These are phyloP conservation scores for Miltochrista miniata DNA, from an alignment of 2,888 invertebrate genomes.

Conservation along the genomic window DNA sequence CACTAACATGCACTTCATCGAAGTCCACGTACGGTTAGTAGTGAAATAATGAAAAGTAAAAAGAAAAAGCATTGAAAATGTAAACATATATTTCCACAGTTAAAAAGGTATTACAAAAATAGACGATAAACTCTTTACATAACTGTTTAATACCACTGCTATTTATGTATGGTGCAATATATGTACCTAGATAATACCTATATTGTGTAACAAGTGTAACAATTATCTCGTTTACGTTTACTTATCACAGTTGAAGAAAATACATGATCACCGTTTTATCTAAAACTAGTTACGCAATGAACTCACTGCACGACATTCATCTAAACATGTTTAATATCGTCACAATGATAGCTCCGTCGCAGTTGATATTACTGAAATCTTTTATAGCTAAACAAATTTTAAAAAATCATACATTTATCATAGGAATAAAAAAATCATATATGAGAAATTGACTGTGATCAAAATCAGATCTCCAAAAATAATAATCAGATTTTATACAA, in stretches of 20 bases:
- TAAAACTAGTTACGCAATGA: not conserved
- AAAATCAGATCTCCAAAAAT: no score
- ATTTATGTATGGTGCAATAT: slow-evolving; percentile 19
- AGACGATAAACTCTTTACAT: slow-evolving; percentile 42
- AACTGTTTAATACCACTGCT: slow-evolving; percentile 43
- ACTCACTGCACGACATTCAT: not conserved
- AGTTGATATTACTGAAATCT: not conserved
- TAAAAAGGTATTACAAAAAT: slow-evolving; percentile 62
- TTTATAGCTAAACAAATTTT: no score
- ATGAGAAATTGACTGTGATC: no score
- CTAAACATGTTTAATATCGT: not conserved
- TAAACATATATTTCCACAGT: slow-evolving; percentile 49
- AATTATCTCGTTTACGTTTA: slow-evolving; percentile 19
- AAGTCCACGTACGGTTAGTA: slow-evolving; percentile 1
- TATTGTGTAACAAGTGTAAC: slow-evolving; percentile 11
- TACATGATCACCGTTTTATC: slow-evolving; percentile 10
- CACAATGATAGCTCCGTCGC: not conserved
- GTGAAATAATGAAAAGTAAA: slow-evolving; percentile 34
- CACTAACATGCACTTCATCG: not conserved
- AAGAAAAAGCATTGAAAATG: slow-evolving; percentile 35
- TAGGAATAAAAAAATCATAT: not conserved
- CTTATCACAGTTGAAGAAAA: slow-evolving; percentile 34
- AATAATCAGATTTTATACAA: not conserved
- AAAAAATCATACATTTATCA: not conserved
- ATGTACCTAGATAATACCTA: slow-evolving; percentile 17